Conservation (phyloP, 2,888 invertebrate genomes). For the Zaprionus lineosus region DNA sequence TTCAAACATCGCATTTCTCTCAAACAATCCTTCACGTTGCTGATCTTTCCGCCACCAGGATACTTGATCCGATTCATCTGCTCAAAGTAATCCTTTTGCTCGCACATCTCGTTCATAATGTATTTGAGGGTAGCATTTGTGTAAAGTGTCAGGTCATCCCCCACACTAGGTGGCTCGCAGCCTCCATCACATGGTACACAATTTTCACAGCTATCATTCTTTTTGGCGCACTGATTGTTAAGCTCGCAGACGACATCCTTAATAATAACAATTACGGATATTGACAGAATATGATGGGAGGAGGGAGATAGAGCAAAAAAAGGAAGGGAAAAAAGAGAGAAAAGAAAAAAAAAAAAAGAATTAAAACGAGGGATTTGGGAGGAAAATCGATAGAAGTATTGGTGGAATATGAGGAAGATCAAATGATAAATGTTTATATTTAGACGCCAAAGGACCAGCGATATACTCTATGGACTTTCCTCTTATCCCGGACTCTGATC, state of each 20-base stretch:
- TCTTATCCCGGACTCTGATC: constrained; percentile 33
- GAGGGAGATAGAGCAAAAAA: too few species aligned
- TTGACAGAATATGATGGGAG: too few species aligned
- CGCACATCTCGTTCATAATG: constrained; percentile 74
- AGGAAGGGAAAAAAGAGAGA: too few species aligned
- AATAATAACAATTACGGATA: not conserved
- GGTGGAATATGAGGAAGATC: not conserved
- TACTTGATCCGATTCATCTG: constrained; percentile 34
- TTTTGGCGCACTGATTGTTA: constrained; percentile 42
- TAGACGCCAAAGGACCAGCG: constrained; percentile 26
- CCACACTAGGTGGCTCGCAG: constrained; percentile 56
- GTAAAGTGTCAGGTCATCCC: constrained; percentile 75
- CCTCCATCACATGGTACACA: too few species aligned
- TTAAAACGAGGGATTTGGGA: constrained; percentile 39
- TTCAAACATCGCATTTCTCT: constrained; percentile 58
- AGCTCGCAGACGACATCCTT: constrained; percentile 69
- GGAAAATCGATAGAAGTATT: constrained; percentile 54
- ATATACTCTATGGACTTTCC: constrained; percentile 53
- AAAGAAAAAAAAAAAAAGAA: constrained; percentile 1
- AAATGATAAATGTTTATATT: constrained; percentile 36
- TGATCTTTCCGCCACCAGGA: constrained; percentile 27
- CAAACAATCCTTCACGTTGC: constrained; percentile 45
- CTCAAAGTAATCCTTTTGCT: constrained; percentile 54
- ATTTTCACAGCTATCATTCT: constrained; percentile 57
- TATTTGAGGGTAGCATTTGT: constrained; percentile 75